Evolutionary conservation across 2,888 invertebrate genomes (phyloP).

Genomic region (Drosophila meridiana): DNA sequence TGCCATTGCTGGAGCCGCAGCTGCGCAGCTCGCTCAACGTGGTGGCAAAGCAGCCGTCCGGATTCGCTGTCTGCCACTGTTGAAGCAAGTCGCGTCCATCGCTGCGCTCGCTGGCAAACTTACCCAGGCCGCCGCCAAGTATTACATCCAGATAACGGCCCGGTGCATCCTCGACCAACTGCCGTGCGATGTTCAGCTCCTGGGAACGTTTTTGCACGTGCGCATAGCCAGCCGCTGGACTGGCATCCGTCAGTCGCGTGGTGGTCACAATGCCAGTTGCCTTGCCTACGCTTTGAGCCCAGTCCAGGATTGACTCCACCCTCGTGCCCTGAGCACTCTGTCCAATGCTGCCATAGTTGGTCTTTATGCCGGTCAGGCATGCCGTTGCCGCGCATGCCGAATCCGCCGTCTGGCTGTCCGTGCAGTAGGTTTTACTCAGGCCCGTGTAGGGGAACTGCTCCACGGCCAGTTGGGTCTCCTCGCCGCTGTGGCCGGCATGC

Average conservation of each 20-base stretch:
- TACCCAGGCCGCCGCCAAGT: slow-evolving; percentile 90
- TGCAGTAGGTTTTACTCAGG: slow-evolving; percentile 86
- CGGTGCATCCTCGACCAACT: slow-evolving; percentile 88
- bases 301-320: slow-evolving; percentile 88
- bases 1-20: slow-evolving; percentile 84
- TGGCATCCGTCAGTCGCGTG: slow-evolving; percentile 92
- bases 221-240: slow-evolving; percentile 89
- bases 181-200: slow-evolving; percentile 92
- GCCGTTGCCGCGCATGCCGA: slow-evolving; percentile 88
- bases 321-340: slow-evolving; percentile 89
- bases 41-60: slow-evolving; percentile 87
- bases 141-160: slow-evolving; percentile 90
- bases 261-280: slow-evolving; percentile 90
- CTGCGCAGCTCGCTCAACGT: slow-evolving; percentile 86
- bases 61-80: slow-evolving; percentile 86
- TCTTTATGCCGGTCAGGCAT: slow-evolving; percentile 88
- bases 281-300: slow-evolving; percentile 88
- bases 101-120: slow-evolving; percentile 87
- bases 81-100: slow-evolving; percentile 53
- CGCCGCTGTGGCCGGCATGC: slow-evolving; percentile 86
- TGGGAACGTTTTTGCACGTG: slow-evolving; percentile 89
- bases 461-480: slow-evolving; percentile 87
- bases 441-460: slow-evolving; percentile 89
- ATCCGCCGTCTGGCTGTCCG: slow-evolving; percentile 87
- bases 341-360: slow-evolving; percentile 89